Percentiles rank a stretch among this genome's conserved stretches.
Conservation (phyloP, 92 coral and sea anemone species). For the Epizoanthus rinbou region DNA sequence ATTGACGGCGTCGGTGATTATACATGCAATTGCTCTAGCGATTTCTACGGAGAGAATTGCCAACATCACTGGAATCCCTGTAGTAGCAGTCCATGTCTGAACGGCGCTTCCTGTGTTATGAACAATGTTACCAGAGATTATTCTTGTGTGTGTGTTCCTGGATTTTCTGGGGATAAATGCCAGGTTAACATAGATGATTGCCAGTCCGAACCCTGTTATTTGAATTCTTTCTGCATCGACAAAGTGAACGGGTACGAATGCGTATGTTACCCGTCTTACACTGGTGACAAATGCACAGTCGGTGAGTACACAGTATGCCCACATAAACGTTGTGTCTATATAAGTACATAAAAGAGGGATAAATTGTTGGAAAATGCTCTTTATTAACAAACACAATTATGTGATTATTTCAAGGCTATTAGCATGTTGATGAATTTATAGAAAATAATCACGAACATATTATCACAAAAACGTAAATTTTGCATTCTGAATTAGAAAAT, state of each 20-base stretch:
- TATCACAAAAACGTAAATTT: too few relatives aligned
- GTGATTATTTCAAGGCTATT: too few relatives aligned
- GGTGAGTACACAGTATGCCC: neutral
- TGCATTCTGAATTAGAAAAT: too few relatives aligned
- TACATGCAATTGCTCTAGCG: neutral
- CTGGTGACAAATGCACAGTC: constrained; percentile 13
- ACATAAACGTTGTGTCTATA: neutral
- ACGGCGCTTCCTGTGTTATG: constrained; percentile 3
- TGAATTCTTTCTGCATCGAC: constrained; percentile 22
- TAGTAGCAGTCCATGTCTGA: constrained; percentile 9
- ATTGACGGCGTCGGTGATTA: neutral
- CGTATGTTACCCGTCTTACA: constrained; percentile 18
- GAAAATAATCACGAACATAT: too few relatives aligned
- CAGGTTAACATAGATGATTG: constrained; percentile 4
- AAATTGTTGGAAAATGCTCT: too few relatives aligned
- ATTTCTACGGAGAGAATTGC: neutral
- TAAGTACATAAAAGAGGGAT: too few relatives aligned
- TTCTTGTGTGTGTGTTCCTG: constrained; percentile 5
- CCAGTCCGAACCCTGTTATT: constrained; percentile 2
- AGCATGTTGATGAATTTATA: too few relatives aligned
- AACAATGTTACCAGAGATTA: constrained; percentile 12
- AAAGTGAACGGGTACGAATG: constrained; percentile 20
- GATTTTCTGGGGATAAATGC: constrained; percentile 16
- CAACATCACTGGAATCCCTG: neutral
- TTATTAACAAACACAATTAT: too few relatives aligned